Percentiles rank a stretch among this genome's conserved stretches.
Conservation (phyloP, 2,888 invertebrate genomes). For the Drosophila yooni region DNA sequence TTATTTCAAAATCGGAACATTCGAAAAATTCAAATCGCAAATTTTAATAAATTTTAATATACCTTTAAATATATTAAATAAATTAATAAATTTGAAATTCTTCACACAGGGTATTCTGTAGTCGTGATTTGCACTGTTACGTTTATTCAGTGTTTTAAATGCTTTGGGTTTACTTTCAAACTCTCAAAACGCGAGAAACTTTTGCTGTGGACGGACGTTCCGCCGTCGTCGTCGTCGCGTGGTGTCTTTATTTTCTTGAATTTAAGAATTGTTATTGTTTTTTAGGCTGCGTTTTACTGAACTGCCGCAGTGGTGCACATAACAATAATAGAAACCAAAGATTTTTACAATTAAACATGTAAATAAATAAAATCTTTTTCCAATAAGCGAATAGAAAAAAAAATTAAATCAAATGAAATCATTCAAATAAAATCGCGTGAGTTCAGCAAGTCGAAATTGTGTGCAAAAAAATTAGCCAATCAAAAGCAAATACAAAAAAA, state of each 20-base stretch:
- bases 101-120: constrained; percentile 26
- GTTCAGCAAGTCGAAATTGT: constrained; percentile 23
- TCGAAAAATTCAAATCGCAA: background rate
- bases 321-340: constrained; percentile 1
- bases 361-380: constrained; percentile 3
- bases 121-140: background rate
- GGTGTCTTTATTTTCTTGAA: constrained; percentile 40
- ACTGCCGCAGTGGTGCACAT: constrained; percentile 42
- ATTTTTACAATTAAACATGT: background rate
- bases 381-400: constrained; percentile 4
- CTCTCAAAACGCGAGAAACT: constrained; percentile 61
- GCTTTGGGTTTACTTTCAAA: constrained; percentile 34
- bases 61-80: background rate
- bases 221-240: constrained; percentile 53
- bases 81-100: background rate
- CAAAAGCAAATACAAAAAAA: constrained; percentile 16
- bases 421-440: constrained; percentile 17
- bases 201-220: constrained; percentile 59
- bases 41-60: background rate
- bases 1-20: background rate
- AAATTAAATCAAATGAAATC: constrained; percentile 12
- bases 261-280: constrained; percentile 58
- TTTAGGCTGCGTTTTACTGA: constrained; percentile 18
- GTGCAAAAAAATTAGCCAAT: constrained; percentile 20
- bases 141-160: constrained; percentile 17